Base-by-base conservation (phyloP, 2,888 invertebrate genomes). In the Dysmachus trigonus region DNA sequence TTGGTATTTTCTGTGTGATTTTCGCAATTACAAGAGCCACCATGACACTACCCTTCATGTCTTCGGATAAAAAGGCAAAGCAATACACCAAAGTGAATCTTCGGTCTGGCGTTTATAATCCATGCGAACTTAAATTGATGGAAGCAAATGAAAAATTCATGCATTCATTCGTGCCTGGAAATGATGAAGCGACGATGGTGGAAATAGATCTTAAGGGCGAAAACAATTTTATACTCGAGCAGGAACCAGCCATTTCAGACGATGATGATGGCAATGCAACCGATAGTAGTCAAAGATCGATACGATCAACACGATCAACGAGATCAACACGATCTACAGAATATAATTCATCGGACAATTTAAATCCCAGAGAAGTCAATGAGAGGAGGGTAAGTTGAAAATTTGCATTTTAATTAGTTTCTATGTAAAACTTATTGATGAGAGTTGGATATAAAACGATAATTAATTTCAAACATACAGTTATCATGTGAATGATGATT, bases 21-120 rank as follows among this genome's bases (percentile, higher is more conserved):
- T 90, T 91, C 87, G 91, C 91, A 41, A 89, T 92, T 30, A 90
- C 90, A 31, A 89, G 90, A 6, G 91, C 91, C 35, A 91, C 91
- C 0, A 87, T 91, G 2, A 90, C 89, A 79, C 89, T 92, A 88
- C 91, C 91, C 7, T 89, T 88, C 83, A 90, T 90, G 18, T 88
- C 89, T 0, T 89, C 89, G n/a, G 18, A 82, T 15, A 27, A 71
- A 62, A 82, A 71, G 1, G 22, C 89, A 87, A n/a, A 89, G 90
- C 91, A 90, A 87, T 91, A 90, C 86, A 89, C 89, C 13, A 90
- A 90, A 30, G 88, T 89, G 10, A 91, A 90, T 88, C 85, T 91
- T 5, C 79, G 89, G 7, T 88, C 89, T 7, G 89, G 88, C 41
- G 90, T 91, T 3, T 91, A 91, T 86, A 90, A 89, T 85, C 90